Evolutionary conservation across 2,888 invertebrate species (phyloP).

Genomic region (Hoplodrina blanda): DNA sequence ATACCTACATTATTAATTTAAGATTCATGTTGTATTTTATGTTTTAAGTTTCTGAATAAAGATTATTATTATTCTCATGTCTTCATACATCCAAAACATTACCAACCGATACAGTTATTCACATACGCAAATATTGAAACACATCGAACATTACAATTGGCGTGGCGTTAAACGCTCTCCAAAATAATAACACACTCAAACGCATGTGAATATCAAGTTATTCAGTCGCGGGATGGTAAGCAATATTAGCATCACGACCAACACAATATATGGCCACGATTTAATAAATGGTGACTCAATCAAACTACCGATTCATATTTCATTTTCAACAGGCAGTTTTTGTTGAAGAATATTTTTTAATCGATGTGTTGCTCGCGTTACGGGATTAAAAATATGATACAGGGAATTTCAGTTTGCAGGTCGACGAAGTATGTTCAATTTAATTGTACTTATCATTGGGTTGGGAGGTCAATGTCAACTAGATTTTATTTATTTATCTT

Average conservation of each 20-base stretch:
- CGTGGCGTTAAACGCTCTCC: not conserved
- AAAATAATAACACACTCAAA: slow-evolving; percentile 20
- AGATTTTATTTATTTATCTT: too few species aligned
- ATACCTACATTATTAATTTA: too few species aligned
- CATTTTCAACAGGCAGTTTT: not conserved
- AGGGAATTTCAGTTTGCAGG: not conserved
- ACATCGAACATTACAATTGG: not conserved
- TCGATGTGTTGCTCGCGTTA: not conserved
- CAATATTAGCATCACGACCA: slow-evolving; percentile 41
- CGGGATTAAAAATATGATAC: not conserved
- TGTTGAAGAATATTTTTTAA: not conserved
- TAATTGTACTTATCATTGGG: not conserved
- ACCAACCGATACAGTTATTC: not conserved
- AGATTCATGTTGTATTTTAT: too few species aligned
- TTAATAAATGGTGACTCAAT: slow-evolving; percentile 33
- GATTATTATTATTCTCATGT: too few species aligned
- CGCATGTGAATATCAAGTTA: not conserved
- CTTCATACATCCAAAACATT: not conserved
- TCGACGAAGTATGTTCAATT: not conserved
- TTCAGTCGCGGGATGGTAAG: slow-evolving; percentile 5
- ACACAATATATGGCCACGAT: slow-evolving; percentile 60
- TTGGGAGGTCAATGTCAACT: not conserved
- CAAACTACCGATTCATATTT: slow-evolving; percentile 5
- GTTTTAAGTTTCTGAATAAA: too few species aligned
- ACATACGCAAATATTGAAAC: slow-evolving; percentile 12